phyloP scores from a whole-genome alignment of 2,113 vertebrate species.

The Corydoras sp. region DNA sequence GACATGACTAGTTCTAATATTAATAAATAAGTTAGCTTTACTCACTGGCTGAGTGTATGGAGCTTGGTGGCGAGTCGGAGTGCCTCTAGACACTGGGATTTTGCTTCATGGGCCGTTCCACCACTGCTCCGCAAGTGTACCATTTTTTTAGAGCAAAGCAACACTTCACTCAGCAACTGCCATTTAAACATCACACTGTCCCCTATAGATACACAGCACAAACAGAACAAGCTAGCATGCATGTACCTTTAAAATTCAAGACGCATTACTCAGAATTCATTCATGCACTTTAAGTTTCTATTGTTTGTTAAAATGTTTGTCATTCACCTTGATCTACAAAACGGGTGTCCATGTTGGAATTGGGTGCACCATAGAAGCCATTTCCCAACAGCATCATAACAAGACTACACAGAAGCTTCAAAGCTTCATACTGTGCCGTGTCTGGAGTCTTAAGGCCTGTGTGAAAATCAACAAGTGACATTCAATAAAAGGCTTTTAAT shows the following conservation, averaged over 20 bases:
- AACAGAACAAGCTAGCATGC: neutral
- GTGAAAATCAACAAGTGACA: neutral
- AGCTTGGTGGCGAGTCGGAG: conserved; percentile 77
- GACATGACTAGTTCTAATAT: too few relatives aligned
- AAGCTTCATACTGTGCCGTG: conserved; percentile 68
- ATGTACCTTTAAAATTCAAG: too few relatives aligned
- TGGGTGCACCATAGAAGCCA: conserved; percentile 57
- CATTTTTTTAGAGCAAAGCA: conserved; percentile 73
- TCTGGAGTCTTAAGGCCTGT: conserved; percentile 75
- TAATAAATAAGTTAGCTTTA: neutral
- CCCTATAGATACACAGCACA: conserved; percentile 56
- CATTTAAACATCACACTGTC: conserved; percentile 84
- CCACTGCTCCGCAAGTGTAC: conserved; percentile 63
- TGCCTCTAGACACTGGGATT: conserved; percentile 81
- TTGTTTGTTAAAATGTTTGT: too few relatives aligned
- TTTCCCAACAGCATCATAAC: conserved; percentile 73
- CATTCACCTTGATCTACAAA: conserved; percentile 74
- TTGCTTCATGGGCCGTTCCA: conserved; percentile 75
- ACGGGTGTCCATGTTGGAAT: conserved; percentile 40
- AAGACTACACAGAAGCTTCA: conserved; percentile 81
- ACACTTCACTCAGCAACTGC: conserved; percentile 77
- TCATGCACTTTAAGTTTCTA: neutral
- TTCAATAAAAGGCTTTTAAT: too few relatives aligned
- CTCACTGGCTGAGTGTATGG: conserved; percentile 75
- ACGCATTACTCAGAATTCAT: neutral